phyloP scores from a whole-genome alignment of 2,113 vertebrate genomes.

The Nesogale talazaci region DNA sequence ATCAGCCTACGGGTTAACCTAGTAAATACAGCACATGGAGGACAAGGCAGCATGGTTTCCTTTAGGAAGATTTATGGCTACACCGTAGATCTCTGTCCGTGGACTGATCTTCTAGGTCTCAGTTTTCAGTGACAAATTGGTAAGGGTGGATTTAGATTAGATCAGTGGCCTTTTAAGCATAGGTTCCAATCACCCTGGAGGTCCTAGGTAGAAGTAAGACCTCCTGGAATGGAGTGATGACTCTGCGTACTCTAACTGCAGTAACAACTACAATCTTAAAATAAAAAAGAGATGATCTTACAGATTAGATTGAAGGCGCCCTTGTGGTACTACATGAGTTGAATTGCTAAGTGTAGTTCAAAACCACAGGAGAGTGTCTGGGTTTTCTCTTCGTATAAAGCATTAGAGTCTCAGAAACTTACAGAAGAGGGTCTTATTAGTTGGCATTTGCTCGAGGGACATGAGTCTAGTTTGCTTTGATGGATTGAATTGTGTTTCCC shows the following conservation, averaged over 20 bases:
- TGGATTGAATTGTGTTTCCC: neutral
- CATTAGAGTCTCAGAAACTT: too few relatives aligned
- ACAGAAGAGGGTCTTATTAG: neutral
- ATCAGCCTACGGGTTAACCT: too few relatives aligned
- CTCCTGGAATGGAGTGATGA: neutral
- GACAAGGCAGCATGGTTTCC: neutral
- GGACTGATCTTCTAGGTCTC: neutral
- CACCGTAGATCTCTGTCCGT: neutral
- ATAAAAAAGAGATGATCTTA: neutral
- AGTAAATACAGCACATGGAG: neutral
- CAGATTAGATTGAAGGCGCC: too few relatives aligned
- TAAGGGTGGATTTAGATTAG: neutral
- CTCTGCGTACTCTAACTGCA: neutral
- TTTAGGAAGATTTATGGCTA: neutral
- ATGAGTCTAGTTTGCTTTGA: neutral
- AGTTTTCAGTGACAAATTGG: slow-evolving; percentile 6
- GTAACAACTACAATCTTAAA: neutral
- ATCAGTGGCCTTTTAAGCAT: neutral
- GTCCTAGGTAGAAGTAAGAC: neutral
- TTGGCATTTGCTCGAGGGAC: too few relatives aligned
- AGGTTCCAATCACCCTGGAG: neutral
- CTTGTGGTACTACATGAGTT: too few relatives aligned
- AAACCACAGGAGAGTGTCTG: too few relatives aligned
- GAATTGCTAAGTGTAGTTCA: too few relatives aligned
- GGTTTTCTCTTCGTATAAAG: too few relatives aligned